These are phyloP conservation scores for Turritopsis dohrnii DNA, from an alignment of 30 jellyfish, hydroid and myxozoan genomes.

Conservation along the genomic window DNA sequence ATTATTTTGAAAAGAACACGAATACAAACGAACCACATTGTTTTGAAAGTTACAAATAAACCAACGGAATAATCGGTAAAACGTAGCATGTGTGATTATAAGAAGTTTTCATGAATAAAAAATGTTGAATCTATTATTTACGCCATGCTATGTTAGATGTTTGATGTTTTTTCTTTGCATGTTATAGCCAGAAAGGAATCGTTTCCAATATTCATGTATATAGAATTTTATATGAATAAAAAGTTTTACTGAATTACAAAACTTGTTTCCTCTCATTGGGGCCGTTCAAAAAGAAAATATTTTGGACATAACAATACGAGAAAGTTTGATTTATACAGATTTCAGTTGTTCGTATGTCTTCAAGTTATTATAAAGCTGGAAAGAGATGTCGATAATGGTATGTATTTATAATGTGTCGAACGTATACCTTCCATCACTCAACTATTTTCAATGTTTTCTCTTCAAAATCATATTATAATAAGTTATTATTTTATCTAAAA, in stretches of 20 bases:
- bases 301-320: background rate
- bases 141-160: slow-evolving; percentile 6
- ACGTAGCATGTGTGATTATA: background rate
- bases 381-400: slow-evolving; percentile 20
- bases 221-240: background rate
- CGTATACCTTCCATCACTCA: background rate
- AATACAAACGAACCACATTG: background rate
- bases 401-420: background rate
- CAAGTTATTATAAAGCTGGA: background rate
- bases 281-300: background rate
- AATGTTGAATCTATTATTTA: slow-evolving; percentile 1
- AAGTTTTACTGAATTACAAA: background rate
- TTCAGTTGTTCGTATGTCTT: background rate
- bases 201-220: background rate
- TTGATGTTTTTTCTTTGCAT: background rate
- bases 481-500: too few species aligned
- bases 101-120: background rate
- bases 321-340: too few species aligned
- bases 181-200: background rate
- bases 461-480: background rate
- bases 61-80: slow-evolving; percentile 3
- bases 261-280: background rate
- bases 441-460: background rate
- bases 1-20: background rate
- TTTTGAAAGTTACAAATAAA: background rate